Conservation (phyloP, 2,888 invertebrate species). For the Ethmia dodecea region DNA sequence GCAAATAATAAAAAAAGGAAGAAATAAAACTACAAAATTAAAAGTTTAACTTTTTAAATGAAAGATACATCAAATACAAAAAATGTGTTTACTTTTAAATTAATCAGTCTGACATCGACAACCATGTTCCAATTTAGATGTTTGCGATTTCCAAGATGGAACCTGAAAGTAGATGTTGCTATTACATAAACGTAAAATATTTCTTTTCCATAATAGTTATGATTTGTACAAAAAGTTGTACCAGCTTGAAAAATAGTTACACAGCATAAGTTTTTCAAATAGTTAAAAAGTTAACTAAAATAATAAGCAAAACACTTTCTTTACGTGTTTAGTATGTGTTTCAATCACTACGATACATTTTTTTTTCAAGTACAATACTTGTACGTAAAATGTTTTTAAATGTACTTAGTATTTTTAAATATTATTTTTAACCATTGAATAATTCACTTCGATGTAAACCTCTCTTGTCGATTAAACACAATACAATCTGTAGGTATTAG, state of each 20-base stretch:
- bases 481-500: neutral
- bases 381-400: no score
- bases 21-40: constrained; percentile 23
- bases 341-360: no score
- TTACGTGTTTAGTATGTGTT: no score
- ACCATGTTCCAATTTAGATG: constrained; percentile 34
- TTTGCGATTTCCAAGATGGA: constrained; percentile 22
- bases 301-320: neutral
- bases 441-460: no score
- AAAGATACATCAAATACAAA: no score
- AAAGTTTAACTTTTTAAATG: no score
- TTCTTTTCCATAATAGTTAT: no score
- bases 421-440: no score
- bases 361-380: no score
- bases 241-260: neutral
- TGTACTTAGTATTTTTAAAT: no score
- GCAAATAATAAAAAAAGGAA: constrained; percentile 9
- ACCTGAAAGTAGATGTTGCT: constrained; percentile 45
- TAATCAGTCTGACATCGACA: constrained; percentile 53
- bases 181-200: constrained; percentile 24
- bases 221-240: no score
- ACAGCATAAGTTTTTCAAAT: neutral
- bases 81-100: no score
- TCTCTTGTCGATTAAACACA: neutral
- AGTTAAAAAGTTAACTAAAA: neutral